Evolutionary conservation across 2,888 invertebrate genomes (phyloP).

Genomic region (Parapristionchus giblindavisi): DNA sequence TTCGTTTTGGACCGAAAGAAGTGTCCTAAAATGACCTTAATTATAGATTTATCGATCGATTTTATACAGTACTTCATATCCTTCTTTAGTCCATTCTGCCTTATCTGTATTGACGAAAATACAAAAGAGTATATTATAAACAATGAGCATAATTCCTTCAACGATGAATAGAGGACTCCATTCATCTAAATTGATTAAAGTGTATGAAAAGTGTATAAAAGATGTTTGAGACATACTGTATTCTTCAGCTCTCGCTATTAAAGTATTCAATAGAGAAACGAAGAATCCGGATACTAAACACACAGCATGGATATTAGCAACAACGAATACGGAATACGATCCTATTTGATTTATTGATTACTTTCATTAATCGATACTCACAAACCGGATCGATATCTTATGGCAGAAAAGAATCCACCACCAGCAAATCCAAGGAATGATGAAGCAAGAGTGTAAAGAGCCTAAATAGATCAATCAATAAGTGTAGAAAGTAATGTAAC

Average conservation of each 20-base stretch:
- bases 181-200: slow-evolving; percentile 21
- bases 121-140: slow-evolving; percentile 52
- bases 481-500: not conserved
- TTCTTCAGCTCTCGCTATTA: slow-evolving; percentile 55
- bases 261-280: slow-evolving; percentile 50
- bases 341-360: slow-evolving; percentile 39
- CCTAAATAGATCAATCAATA: slow-evolving; percentile 34
- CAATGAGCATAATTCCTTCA: slow-evolving; percentile 51
- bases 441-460: slow-evolving; percentile 49
- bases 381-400: slow-evolving; percentile 19
- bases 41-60: not conserved
- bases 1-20: slow-evolving; percentile 51
- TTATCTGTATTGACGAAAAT: slow-evolving; percentile 48
- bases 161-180: slow-evolving; percentile 45
- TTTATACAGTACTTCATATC: slow-evolving; percentile 3
- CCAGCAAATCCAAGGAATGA: slow-evolving; percentile 50
- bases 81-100: slow-evolving; percentile 46
- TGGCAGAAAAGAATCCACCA: slow-evolving; percentile 32
- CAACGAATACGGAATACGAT: slow-evolving; percentile 53
- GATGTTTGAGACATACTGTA: slow-evolving; percentile 45
- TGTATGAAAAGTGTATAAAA: not conserved
- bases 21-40: slow-evolving; percentile 43
- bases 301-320: slow-evolving; percentile 52
- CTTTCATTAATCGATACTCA: not conserved
- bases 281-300: slow-evolving; percentile 49